Base-by-base conservation (phyloP, 2,113 vertebrate genomes). In the Marcusenius ussheri region DNA sequence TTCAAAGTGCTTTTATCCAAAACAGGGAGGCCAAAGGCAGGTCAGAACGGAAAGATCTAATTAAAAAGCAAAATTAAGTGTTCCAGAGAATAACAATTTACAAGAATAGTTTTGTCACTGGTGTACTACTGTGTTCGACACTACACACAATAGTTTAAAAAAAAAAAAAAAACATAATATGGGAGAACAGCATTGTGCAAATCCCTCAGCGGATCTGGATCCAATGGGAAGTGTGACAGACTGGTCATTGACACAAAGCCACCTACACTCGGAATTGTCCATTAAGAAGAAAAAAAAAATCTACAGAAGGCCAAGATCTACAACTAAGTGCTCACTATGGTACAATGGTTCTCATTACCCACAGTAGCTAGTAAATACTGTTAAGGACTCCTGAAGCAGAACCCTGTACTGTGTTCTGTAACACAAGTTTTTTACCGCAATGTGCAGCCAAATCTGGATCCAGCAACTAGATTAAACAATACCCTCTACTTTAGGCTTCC, bases 221-320 rank as follows among this genome's bases (percentile, higher is more conserved):
- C 91, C 92, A 90, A 93, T 93, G 94, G 93, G 95, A 92, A 89
- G 88, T 91, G 39, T 93, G 89, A 83, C 88, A 86, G 91, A 91
- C 92, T 93, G 94, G 92, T 93, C 92, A 88, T 91, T 21, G 80
- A 80, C 91, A 94, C 89, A 93, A 93, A 91, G 95, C 96, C 94
- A 96, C 95, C 95, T 94, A 95, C 94, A 95, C 93, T 95, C 94
- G 95, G 94, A 97, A 98, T 98, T 98, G 97, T 98, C 97, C 95
- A 24, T 45, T 31, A 53, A 94, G 94, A 66, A 66, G 27, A 4
- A 21, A 42, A 83, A 95, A 93, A 39, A 39, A 42, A 94, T 90
- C 91, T 94, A 92, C 94, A 93, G 93, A 93, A 94, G 93, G 93
- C 91, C 91, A 89, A 90, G 94, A 95, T 93, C 93, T 95, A 95